phyloP scores from a whole-genome alignment of 2,797 vertebrate species.

The Linurgus olivaceus region DNA sequence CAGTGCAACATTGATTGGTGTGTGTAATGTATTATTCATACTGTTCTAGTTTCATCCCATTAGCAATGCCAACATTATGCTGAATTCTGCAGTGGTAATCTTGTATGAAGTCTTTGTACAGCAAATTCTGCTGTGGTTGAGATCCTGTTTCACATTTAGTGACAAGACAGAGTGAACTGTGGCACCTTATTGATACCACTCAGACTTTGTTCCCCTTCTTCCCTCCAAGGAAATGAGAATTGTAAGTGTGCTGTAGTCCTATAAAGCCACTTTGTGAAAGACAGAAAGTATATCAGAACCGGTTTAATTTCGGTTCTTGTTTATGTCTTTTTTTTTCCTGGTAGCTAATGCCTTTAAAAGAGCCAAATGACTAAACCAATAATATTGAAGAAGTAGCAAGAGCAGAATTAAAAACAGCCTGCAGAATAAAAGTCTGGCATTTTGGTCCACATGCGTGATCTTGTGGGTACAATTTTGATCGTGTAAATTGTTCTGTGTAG shows the following conservation, averaged over 20 bases:
- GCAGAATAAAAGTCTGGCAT: neutral
- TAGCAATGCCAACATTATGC: constrained; percentile 60
- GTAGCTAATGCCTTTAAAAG: neutral
- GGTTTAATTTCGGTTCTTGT: constrained; percentile 4
- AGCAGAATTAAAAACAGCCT: neutral
- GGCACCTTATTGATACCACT: constrained; percentile 16
- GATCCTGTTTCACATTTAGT: neutral
- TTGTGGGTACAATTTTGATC: neutral
- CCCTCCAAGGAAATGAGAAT: neutral
- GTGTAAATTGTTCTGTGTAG: neutral
- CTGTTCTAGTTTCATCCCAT: constrained; percentile 71
- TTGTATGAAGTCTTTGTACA: constrained; percentile 46
- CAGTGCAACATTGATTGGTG: constrained; percentile 62
- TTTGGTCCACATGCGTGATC: neutral
- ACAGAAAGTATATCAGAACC: neutral
- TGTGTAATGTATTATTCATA: constrained; percentile 76
- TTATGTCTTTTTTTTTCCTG: neutral
- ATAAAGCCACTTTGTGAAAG: neutral
- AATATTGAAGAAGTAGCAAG: constrained; percentile 10
- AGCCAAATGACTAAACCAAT: neutral
- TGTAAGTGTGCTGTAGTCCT: neutral
- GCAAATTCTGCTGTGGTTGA: neutral
- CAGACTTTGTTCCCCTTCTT: neutral
- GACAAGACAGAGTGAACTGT: constrained; percentile 1
- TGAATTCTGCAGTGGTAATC: constrained; percentile 42